phyloP scores from a whole-genome alignment of 2,888 invertebrate genomes.

The Andrena trimmerana region DNA sequence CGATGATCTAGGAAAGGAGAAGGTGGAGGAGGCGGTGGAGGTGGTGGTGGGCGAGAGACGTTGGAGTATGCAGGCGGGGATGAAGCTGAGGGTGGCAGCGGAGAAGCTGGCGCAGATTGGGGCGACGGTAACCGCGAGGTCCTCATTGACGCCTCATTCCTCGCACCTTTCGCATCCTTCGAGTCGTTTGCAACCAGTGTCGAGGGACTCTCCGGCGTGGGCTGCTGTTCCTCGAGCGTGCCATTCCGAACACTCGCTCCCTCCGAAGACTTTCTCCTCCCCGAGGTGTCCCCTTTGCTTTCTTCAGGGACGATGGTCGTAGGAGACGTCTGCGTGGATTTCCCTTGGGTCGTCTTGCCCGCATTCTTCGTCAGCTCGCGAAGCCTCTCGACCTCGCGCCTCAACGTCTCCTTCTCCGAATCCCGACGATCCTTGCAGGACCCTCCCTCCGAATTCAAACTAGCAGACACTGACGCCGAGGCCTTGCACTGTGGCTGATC shows the following conservation, averaged over 20 bases:
- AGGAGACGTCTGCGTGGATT: slow-evolving; percentile 48
- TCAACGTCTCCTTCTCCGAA: slow-evolving; percentile 34
- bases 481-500: slow-evolving; percentile 7
- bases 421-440: slow-evolving; percentile 25
- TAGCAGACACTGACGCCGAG: not conserved
- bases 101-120: slow-evolving; percentile 71
- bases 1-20: slow-evolving; percentile 34
- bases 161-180: not conserved
- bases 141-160: not conserved
- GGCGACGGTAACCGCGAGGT: not conserved
- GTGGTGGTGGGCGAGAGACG: slow-evolving; percentile 75
- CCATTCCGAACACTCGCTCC: not conserved
- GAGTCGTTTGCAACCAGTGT: not conserved
- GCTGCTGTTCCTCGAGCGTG: not conserved
- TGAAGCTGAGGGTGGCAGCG: slow-evolving; percentile 83
- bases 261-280: not conserved
- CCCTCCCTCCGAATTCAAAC: slow-evolving; percentile 1
- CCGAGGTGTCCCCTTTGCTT: not conserved
- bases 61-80: slow-evolving; percentile 80
- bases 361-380: slow-evolving; percentile 29
- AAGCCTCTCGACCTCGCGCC: slow-evolving; percentile 39
- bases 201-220: not conserved
- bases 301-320: slow-evolving; percentile 2
- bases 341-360: slow-evolving; percentile 13
- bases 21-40: slow-evolving; percentile 49